Base-by-base conservation (phyloP, 2,888 invertebrate genomes). In the Gryllus longicercus region DNA sequence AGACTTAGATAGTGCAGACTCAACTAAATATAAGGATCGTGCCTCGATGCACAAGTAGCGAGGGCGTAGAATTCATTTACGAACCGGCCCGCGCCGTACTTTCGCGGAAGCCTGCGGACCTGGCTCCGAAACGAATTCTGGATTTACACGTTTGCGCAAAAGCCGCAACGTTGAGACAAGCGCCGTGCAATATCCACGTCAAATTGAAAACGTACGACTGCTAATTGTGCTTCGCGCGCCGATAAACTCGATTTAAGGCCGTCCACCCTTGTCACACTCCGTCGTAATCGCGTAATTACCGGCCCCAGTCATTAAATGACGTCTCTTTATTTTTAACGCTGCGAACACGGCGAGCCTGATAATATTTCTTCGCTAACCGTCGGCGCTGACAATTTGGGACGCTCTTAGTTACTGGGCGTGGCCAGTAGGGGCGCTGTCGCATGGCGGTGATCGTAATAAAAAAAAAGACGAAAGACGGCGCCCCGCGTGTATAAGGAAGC, bases 131-230 rank as follows among this genome's bases (percentile, higher is more conserved):
- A 38, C 38, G 38, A 38, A 38, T 38, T 38, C 38, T 38, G 38
- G 38, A 38, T 38, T 38, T 38, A 38, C 38, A 38, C 38, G 38
- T 38, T 38, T 38, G 38, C 38, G 38, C 38, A 5, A 38, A 38
- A 38, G 38, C 38, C 38, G 8, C 38, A 5, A 3, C 38, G 38
- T 38, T 38, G 5, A 38, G 38, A 38, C 38, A 38, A 38, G 38
- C 38, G 38, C 63, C 0, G 63, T 63, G n/a, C n/a, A n/a, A 38
- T 63, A 18, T 63, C 63, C 63, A 63, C 63, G 63, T 63, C 63
- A 63, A n/a, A 63, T 63, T 63, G 16, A 63, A 63, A 63, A 63
- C 63, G 63, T 63, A 63, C 63, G 63, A 63, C 63, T 63, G n/a
- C 63, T 63, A 63, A 63, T 63, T 63, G 63, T 63, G 63, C 63